phyloP scores from a whole-genome alignment of 2,888 invertebrate species.

The Leistus spinibarbis region DNA sequence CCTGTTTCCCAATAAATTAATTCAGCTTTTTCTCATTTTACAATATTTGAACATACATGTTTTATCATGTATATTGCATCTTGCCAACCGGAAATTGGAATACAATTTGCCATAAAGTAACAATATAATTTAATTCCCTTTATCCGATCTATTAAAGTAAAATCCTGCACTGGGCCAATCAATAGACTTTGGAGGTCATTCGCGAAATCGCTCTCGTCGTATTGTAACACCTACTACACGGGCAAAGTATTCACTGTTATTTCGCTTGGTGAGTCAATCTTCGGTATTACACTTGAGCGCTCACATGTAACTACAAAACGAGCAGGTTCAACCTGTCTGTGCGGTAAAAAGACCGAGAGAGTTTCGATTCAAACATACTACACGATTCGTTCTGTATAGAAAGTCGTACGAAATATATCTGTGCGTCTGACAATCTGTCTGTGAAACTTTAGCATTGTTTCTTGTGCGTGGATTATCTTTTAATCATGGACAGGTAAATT shows the following conservation, averaged over 20 bases:
- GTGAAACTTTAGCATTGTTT: background rate
- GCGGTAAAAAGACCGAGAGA: background rate
- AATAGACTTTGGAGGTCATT: background rate
- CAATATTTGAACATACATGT: too few relatives aligned
- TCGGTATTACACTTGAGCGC: conserved; percentile 20
- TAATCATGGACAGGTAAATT: conserved; percentile 7
- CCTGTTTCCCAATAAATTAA: too few relatives aligned
- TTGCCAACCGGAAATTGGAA: too few relatives aligned
- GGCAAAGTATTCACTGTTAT: conserved; percentile 3
- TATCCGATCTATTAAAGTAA: background rate
- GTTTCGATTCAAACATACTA: background rate
- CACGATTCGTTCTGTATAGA: background rate
- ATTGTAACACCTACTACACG: conserved; percentile 11
- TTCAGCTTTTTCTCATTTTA: too few relatives aligned
- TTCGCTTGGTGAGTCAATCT: conserved; percentile 19
- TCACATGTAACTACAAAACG: conserved; percentile 9
- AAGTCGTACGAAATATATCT: background rate
- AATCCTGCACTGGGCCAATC: background rate
- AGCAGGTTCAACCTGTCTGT: background rate
- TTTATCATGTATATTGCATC: too few relatives aligned
- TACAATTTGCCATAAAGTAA: too few relatives aligned
- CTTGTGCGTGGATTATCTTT: background rate
- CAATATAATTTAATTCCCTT: background rate
- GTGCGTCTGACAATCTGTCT: background rate
- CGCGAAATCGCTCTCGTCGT: conserved; percentile 5